Evolutionary conservation across 2,797 vertebrate species (phyloP), one percentile per base, ranked within the genome.

Genomic region (Poeciliopsis turneri): DNA sequence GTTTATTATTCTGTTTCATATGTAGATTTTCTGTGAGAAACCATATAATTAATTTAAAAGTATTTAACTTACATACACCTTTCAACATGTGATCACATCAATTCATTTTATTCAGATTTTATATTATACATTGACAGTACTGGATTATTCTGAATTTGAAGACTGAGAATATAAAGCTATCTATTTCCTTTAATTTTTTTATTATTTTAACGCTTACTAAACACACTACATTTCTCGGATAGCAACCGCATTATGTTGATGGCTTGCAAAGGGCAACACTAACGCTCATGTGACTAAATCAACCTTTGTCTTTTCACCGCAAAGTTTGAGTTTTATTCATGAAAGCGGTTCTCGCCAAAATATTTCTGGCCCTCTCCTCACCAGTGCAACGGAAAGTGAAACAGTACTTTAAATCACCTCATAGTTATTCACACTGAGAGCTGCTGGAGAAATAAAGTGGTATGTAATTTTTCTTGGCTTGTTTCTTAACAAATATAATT

Each of bases 401-500:
- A 51, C 66, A 76, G n/a, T 49, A 79, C 76, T 79, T 74, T 55
- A 80, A 83, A 75, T 64, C 39, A 84, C 68, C 73, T 30, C 53
- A 55, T 61, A 72, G 74, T 28, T 75, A 61, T 82, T 78, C 61
- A 72, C 1, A 2, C 4, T 4, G 13, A 69, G 59, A 81, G 74
- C 41, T 8, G 78, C 36, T 5, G 78, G 61, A 77, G 74, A 79
- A 73, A 78, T 55, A 82, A 80, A 79, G 36, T 36, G 69, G 45
- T 53, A 0, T 78, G 80, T 79, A 43, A 88, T 87, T 88, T 84
- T 57, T 72, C 78, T 82, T 51, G 15, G 78, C 68, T 66, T 78
- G 68, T 70, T 64, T 90, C 46, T 61, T 78, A 76, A 85, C 69
- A 86, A 85, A 84, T 82, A 85, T 78, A 81, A 87, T 55, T 51